Conservation (phyloP, 37 sponge, comb jelly and placozoan genomes). For the Chondrilla cf. caribensis region DNA sequence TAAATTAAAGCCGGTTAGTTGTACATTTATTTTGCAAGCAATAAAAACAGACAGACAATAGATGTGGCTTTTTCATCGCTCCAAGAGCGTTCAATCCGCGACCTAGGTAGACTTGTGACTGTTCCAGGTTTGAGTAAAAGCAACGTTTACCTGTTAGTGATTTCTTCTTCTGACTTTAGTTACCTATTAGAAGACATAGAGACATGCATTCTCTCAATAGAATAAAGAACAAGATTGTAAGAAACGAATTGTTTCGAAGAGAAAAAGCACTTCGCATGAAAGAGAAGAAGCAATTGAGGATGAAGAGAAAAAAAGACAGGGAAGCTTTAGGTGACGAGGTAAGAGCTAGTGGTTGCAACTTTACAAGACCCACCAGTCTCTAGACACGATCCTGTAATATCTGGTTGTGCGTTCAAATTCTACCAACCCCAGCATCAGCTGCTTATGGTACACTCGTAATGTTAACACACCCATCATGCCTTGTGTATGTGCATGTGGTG, state of each 20-base stretch:
- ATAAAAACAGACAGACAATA: background rate
- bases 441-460: no score
- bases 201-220: slow-evolving; percentile 12
- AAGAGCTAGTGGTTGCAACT: background rate
- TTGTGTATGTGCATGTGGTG: no score
- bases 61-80: no score
- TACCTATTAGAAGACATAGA: background rate
- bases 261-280: slow-evolving; percentile 47
- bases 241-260: slow-evolving; percentile 28
- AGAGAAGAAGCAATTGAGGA: slow-evolving; percentile 51
- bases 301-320: slow-evolving; percentile 54
- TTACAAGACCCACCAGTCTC: background rate
- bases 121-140: no score
- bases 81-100: no score
- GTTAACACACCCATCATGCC: no score
- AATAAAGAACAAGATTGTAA: slow-evolving; percentile 42
- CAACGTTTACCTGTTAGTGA: no score
- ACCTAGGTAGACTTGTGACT: no score
- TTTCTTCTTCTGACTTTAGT: no score
- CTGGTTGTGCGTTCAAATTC: no score
- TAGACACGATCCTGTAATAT: no score
- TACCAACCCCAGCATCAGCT: no score
- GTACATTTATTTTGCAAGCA: background rate
- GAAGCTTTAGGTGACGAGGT: slow-evolving; percentile 71
- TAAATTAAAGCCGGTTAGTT: background rate